Evolutionary conservation across 2,888 invertebrate genomes (phyloP).

Genomic region (Nomada ferruginata): DNA sequence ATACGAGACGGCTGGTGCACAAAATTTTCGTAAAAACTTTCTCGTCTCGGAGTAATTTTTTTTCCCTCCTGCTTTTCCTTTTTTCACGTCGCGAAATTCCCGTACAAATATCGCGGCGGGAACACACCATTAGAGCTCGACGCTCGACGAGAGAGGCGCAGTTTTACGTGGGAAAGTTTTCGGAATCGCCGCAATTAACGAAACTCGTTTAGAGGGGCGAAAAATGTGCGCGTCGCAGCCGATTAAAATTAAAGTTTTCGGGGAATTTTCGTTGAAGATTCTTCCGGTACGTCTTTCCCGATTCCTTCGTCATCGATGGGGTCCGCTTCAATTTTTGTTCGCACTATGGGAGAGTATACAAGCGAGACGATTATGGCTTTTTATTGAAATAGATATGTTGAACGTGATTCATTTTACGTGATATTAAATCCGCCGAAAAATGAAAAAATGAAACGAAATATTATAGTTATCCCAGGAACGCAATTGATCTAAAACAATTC

Average conservation of each 20-base stretch:
- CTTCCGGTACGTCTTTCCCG: neutral
- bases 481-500: neutral
- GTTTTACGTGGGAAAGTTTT: constrained; percentile 23
- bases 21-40: constrained; percentile 15
- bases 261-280: neutral
- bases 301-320: constrained; percentile 7
- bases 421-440: too few relatives aligned
- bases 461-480: too few relatives aligned
- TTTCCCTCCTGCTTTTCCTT: neutral
- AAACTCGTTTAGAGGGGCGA: constrained; percentile 26
- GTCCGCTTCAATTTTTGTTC: neutral
- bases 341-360: too few relatives aligned
- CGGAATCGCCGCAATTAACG: constrained; percentile 46
- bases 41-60: constrained; percentile 4
- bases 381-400: neutral
- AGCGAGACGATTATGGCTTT: constrained; percentile 5
- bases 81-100: constrained; percentile 4
- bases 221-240: neutral
- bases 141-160: neutral
- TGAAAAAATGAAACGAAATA: too few relatives aligned
- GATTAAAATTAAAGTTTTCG: constrained; percentile 41
- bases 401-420: neutral
- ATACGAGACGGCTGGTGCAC: neutral
- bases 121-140: neutral
- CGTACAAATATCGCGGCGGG: constrained; percentile 10